A percentile compares a stretch with the other conserved stretches of the same genome.
These are phyloP conservation scores for Palloptera scutellata DNA, from an alignment of 2,888 invertebrate species.

Conservation along the genomic window DNA sequence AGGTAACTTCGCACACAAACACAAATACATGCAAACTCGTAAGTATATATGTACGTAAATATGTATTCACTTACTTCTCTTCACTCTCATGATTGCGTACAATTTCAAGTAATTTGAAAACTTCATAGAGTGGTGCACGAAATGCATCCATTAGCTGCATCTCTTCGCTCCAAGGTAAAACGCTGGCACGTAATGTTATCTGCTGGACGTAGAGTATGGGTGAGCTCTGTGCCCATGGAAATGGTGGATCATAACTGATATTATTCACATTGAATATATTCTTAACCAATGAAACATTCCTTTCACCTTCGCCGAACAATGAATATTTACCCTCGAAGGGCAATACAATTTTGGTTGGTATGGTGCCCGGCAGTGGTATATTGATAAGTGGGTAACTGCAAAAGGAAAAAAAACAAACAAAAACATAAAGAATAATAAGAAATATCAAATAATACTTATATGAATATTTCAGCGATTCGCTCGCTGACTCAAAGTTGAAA, in stretches of 20 bases:
- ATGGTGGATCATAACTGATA: slow-evolving; percentile 62
- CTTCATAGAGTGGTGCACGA: slow-evolving; percentile 87
- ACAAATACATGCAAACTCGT: neutral
- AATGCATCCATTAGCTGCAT: slow-evolving; percentile 89
- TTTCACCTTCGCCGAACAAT: slow-evolving; percentile 48
- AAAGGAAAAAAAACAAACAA: slow-evolving; percentile 42
- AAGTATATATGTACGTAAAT: neutral
- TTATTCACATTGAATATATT: slow-evolving; percentile 48
- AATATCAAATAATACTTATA: neutral
- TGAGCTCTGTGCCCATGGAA: slow-evolving; percentile 70
- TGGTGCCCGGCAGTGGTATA: slow-evolving; percentile 89
- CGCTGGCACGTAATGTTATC: slow-evolving; percentile 77
- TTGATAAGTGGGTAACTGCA: slow-evolving; percentile 84
- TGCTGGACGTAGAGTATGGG: slow-evolving; percentile 78
- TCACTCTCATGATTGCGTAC: slow-evolving; percentile 76
- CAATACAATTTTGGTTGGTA: slow-evolving; percentile 76
- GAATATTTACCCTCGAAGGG: slow-evolving; percentile 65
- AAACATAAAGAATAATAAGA: no score
- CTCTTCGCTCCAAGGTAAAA: slow-evolving; percentile 86
- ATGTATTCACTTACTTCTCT: slow-evolving; percentile 51
- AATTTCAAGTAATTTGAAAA: slow-evolving; percentile 85
- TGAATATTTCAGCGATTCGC: no score
- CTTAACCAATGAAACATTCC: slow-evolving; percentile 48
- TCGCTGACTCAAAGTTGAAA: no score
- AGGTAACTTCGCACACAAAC: neutral